A percentile compares a stretch with the other conserved stretches of the same genome.
Evolutionary conservation across 1,140 invertebrate species (phyloP).

Genomic region (Coptotermes formosanus): DNA sequence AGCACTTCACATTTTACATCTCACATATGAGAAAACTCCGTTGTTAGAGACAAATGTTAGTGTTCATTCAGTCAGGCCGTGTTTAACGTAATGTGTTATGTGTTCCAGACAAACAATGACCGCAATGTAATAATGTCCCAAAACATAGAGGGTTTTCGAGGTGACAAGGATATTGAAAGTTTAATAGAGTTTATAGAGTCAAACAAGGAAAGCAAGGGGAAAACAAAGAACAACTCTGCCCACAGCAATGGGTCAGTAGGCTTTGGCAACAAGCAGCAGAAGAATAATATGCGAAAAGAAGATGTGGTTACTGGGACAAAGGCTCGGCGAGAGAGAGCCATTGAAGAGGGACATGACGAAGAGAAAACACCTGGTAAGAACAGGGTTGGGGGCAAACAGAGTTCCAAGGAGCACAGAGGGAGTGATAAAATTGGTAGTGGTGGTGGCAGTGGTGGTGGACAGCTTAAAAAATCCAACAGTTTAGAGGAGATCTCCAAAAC

Average conservation of each 20-base stretch:
- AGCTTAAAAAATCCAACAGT: conserved; percentile 63
- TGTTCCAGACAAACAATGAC: conserved; percentile 51
- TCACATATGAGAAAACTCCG: too few relatives aligned
- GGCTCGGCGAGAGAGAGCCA: conserved; percentile 34
- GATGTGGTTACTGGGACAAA: conserved; percentile 34
- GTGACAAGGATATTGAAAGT: conserved; percentile 57
- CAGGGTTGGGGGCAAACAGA: conserved; percentile 20
- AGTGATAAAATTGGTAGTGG: conserved; percentile 31
- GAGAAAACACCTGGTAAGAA: conserved; percentile 30
- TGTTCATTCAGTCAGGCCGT: too few relatives aligned
- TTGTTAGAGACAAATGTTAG: too few relatives aligned
- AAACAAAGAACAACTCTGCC: conserved; percentile 41
- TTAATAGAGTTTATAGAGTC: conserved; percentile 58
- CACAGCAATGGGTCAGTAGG: conserved; percentile 25
- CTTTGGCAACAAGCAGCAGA: conserved; percentile 28
- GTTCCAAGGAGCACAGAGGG: conserved; percentile 32
- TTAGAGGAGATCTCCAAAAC: conserved; percentile 69
- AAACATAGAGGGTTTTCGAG: conserved; percentile 63
- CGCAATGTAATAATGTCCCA: conserved; percentile 63
- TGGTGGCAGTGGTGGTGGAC: background rate
- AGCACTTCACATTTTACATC: too few relatives aligned
- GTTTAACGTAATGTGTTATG: conserved; percentile 2
- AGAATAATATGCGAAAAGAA: conserved; percentile 21
- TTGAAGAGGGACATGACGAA: conserved; percentile 20
- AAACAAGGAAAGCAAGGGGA: conserved; percentile 46